These are phyloP conservation scores for Julus scanicus DNA, from an alignment of 2,888 invertebrate species.

Conservation along the genomic window DNA sequence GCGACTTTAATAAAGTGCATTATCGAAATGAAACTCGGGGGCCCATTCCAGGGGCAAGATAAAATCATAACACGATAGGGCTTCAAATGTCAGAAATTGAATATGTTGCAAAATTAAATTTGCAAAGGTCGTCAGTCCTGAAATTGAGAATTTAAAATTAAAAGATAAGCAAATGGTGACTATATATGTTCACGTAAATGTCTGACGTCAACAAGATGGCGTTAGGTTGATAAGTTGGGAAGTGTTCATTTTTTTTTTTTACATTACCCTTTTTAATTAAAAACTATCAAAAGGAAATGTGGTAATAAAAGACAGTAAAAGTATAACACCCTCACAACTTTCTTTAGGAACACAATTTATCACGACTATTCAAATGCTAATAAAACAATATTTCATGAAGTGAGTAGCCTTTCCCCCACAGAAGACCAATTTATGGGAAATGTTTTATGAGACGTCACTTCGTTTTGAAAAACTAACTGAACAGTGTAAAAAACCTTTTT, in stretches of 20 bases:
- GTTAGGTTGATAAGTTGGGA: not conserved
- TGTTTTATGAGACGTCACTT: too few species aligned
- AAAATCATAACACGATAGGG: not conserved
- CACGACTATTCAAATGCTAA: too few species aligned
- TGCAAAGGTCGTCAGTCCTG: not conserved
- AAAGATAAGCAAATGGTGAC: not conserved
- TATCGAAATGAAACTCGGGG: not conserved
- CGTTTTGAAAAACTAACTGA: not conserved
- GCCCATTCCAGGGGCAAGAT: not conserved
- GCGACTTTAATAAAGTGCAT: not conserved
- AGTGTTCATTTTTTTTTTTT: too few species aligned
- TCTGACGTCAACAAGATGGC: not conserved
- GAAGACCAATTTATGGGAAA: too few species aligned
- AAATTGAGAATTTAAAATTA: not conserved
- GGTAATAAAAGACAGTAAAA: too few species aligned
- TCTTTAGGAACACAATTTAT: too few species aligned
- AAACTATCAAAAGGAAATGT: too few species aligned
- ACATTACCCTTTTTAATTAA: too few species aligned
- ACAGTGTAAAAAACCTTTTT: too few species aligned
- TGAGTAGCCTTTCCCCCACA: too few species aligned
- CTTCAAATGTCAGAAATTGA: not conserved
- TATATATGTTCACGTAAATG: not conserved
- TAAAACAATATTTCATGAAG: too few species aligned
- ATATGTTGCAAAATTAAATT: slow-evolving; percentile 29
- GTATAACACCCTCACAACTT: too few species aligned